Base-by-base conservation (phyloP, 2,888 invertebrate genomes). In the Reticulitermes lucifugus region DNA sequence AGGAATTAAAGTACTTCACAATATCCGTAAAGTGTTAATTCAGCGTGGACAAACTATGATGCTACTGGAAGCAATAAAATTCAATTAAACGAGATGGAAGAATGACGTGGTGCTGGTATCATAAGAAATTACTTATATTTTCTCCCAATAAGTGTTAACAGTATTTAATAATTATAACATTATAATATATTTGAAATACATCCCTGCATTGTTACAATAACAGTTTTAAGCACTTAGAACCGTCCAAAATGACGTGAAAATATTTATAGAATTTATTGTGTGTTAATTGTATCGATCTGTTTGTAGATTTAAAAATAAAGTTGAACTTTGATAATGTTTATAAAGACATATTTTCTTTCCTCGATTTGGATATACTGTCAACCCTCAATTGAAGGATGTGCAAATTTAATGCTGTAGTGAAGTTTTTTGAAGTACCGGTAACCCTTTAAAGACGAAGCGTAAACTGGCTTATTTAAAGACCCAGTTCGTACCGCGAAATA, bases 301-400 rank as follows among this genome's bases (percentile, higher is more conserved):
- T 65, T 25, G 65, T 65, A 7, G 65, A 65, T 10, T 25, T 12
- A 65, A 65, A 65, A 65, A 65, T 35, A 77, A 79, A 75, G 84
- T 84, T 84, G 79, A 43, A 25, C 18, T 79, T 84, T 84, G 59
- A 84, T 84, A 77, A 84, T 84, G 84, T 84, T 84, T 81, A 65
- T 65, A 81, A 81, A 60, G 65, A 81, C 51, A 79, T 7, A n/a
- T 79, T 65, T 25, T 6, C 25, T 25, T 65, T n/a, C 18, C 18
- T 55, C 18, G 55, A 18, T 14, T 55, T 55, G 12, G 14, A 18
- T 55, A 12, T 55, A 18, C 14, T 55, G 14, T 55, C 1, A 14
- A 18, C 55, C 14, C 55, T 18, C 55, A 55, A 55, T 12, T 55
- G 55, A 55, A 12, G 51, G 55, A 55, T 55, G 18, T 55, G 12